Evolutionary conservation across 2,888 invertebrate species (phyloP).

Genomic region (Sinohyriopsis cumingii): DNA sequence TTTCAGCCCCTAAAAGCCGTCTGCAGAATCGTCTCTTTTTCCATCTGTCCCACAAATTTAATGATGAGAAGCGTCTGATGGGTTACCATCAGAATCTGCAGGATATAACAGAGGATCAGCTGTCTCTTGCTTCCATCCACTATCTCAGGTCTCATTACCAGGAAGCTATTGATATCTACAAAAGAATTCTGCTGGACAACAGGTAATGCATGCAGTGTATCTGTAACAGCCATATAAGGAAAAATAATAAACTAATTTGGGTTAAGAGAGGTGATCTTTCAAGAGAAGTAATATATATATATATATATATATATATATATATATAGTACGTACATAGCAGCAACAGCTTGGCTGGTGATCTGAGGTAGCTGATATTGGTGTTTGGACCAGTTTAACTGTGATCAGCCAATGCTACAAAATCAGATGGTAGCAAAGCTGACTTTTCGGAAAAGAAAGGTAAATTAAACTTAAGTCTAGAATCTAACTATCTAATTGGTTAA

Average conservation of each 20-base stretch:
- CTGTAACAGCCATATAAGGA: too few relatives aligned
- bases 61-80: slow-evolving; percentile 89
- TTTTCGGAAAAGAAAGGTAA: too few relatives aligned
- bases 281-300: too few relatives aligned
- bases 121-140: slow-evolving; percentile 96
- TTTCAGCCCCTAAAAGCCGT: slow-evolving; percentile 74
- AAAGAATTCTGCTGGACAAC: slow-evolving; percentile 90
- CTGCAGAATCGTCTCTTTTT: slow-evolving; percentile 87
- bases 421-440: too few relatives aligned
- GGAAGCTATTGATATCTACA: slow-evolving; percentile 98
- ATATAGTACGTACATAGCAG: too few relatives aligned
- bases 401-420: too few relatives aligned
- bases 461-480: too few relatives aligned
- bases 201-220: slow-evolving; percentile 76
- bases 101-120: slow-evolving; percentile 93
- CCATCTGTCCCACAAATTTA: slow-evolving; percentile 93
- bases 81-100: slow-evolving; percentile 87
- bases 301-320: too few relatives aligned
- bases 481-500: too few relatives aligned
- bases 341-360: too few relatives aligned
- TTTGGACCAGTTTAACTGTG: too few relatives aligned
- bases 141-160: slow-evolving; percentile 97
- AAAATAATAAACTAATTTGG: not conserved
- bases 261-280: not conserved
- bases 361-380: too few relatives aligned